Evolutionary conservation across 2,888 invertebrate genomes (phyloP).

Genomic region (Pammene aurita): DNA sequence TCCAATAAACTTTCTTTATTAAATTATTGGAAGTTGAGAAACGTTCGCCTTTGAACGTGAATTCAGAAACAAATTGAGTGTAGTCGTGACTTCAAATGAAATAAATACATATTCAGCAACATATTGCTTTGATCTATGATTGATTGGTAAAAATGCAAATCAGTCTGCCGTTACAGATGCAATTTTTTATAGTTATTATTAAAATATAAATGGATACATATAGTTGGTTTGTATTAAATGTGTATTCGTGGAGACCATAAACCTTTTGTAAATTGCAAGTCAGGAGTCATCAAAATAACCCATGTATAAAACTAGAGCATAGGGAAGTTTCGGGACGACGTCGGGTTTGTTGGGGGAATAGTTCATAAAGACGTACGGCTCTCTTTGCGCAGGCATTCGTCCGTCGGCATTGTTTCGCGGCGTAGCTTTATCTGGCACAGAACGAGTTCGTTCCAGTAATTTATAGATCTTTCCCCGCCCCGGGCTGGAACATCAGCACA

Average conservation of each 20-base stretch:
- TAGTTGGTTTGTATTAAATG: conserved; percentile 28
- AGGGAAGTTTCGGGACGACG: conserved; percentile 43
- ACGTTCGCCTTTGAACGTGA: conserved; percentile 79
- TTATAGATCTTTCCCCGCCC: conserved; percentile 80
- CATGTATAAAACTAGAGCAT: conserved; percentile 46
- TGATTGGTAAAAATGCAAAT: not conserved
- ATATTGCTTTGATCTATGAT: conserved; percentile 5
- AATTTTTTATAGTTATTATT: not conserved
- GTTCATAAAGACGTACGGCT: conserved; percentile 76
- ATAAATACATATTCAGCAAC: conserved; percentile 54
- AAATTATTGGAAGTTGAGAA: conserved; percentile 82
- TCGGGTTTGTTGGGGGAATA: conserved; percentile 66
- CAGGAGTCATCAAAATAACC: conserved; percentile 24
- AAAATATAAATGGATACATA: not conserved
- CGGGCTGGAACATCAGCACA: conserved; percentile 66
- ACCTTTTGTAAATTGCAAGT: not conserved
- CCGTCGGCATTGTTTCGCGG: conserved; percentile 77
- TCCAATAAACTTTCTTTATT: conserved; percentile 80
- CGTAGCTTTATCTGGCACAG: conserved; percentile 79
- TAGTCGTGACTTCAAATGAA: conserved; percentile 65
- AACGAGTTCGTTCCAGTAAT: conserved; percentile 81
- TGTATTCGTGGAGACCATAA: not conserved
- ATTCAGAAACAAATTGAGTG: conserved; percentile 67
- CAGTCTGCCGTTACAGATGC: not conserved
- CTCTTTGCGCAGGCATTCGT: conserved; percentile 71